A percentile compares a stretch with the other conserved stretches of the same genome.
These are phyloP conservation scores for Laspeyria flexula DNA, from an alignment of 2,888 invertebrate genomes.

Conservation along the genomic window DNA sequence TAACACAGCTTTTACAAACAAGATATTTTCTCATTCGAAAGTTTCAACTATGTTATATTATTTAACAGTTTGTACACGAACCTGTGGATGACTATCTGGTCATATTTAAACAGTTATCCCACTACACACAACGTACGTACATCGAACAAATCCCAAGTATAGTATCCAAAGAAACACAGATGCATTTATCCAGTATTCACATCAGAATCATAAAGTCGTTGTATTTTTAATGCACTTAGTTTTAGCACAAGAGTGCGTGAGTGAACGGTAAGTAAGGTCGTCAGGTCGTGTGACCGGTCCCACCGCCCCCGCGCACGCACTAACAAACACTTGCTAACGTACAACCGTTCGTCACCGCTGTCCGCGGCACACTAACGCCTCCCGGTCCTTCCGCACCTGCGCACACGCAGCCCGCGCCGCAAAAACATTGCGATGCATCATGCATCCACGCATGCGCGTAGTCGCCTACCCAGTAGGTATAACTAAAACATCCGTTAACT, in stretches of 20 bases:
- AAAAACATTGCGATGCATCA: conserved; percentile 50
- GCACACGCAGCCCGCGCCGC: conserved; percentile 39
- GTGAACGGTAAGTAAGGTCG: conserved; percentile 86
- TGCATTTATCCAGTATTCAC: conserved; percentile 53
- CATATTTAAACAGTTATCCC: conserved; percentile 24
- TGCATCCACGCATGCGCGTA: conserved; percentile 40
- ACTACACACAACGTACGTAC: conserved; percentile 51
- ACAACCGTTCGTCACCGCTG: conserved; percentile 45
- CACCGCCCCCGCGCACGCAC: conserved; percentile 71
- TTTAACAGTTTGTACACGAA: not conserved
- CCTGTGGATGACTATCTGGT: conserved; percentile 1
- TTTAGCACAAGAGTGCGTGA: conserved; percentile 73
- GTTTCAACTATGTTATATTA: not conserved
- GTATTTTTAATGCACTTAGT: conserved; percentile 67
- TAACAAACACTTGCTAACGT: conserved; percentile 56
- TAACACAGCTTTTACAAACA: too few relatives aligned
- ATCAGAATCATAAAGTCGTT: conserved; percentile 42
- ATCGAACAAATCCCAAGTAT: conserved; percentile 50
- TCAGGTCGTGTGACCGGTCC: conserved; percentile 82
- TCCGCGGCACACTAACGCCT: conserved; percentile 47
- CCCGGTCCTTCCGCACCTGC: conserved; percentile 41
- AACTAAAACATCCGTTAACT: conserved; percentile 35
- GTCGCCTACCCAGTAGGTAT: not conserved
- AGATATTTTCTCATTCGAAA: not conserved
- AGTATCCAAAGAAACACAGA: conserved; percentile 45